A percentile compares a stretch with the other conserved stretches of the same genome.
Evolutionary conservation across 2,888 invertebrate species (phyloP).

Genomic region (Napeogenes sylphis): DNA sequence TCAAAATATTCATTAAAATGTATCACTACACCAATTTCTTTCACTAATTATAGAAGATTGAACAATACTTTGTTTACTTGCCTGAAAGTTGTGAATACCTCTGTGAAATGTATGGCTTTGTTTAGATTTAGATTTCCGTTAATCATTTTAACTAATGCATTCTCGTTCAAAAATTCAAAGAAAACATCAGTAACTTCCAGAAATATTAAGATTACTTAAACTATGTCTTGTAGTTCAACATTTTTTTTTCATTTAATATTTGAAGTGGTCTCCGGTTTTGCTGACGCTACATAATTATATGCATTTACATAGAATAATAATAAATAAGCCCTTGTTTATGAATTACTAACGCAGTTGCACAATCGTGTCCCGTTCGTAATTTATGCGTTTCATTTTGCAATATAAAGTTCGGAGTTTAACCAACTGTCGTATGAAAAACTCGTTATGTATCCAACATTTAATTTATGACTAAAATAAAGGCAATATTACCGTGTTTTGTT

Average conservation of each 20-base stretch:
- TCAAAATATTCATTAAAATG: not conserved
- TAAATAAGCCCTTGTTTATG: constrained; percentile 23
- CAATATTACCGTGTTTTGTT: constrained; percentile 32
- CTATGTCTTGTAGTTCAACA: no score
- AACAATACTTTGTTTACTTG: constrained; percentile 12
- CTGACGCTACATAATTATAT: not conserved
- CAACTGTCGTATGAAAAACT: constrained; percentile 67
- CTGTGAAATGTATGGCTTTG: constrained; percentile 4
- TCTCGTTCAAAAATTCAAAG: constrained; percentile 8
- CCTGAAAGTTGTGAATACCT: constrained; percentile 14
- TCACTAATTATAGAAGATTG: not conserved
- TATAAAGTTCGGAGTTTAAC: constrained; percentile 62
- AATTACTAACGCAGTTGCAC: constrained; percentile 27
- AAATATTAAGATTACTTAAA: constrained; percentile 6
- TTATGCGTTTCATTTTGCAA: constrained; percentile 74
- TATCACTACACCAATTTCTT: constrained; percentile 9
- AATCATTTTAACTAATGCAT: not conserved
- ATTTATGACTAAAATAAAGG: constrained; percentile 70
- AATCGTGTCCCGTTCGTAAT: constrained; percentile 43
- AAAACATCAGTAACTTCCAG: constrained; percentile 5
- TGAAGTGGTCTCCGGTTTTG: no score
- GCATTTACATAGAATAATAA: not conserved
- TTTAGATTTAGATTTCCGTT: constrained; percentile 11
- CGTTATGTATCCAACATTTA: constrained; percentile 58
- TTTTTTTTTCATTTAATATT: no score